Conservation (phyloP, 2,888 invertebrate genomes). For the Portevinia maculata region DNA sequence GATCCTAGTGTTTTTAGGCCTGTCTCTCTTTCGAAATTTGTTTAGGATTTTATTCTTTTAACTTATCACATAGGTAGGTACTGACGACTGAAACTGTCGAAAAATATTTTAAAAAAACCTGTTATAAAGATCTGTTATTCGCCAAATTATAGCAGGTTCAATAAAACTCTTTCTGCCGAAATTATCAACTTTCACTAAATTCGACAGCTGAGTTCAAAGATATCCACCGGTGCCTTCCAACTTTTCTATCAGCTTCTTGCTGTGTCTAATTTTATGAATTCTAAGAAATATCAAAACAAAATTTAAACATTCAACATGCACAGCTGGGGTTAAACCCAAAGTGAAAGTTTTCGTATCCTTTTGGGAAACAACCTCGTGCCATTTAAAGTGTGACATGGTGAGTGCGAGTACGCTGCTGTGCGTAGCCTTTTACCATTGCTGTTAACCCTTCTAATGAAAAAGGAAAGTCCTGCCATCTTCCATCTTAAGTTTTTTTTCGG, state of each 20-base stretch:
- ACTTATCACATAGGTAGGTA: too few species aligned
- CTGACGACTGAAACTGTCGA: too few species aligned
- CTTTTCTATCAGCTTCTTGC: constrained; percentile 6
- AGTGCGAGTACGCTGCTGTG: constrained; percentile 43
- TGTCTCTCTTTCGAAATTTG: too few species aligned
- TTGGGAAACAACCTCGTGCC: constrained; percentile 7
- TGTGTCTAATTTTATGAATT: constrained; percentile 21
- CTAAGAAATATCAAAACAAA: constrained; percentile 38
- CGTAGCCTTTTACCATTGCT: constrained; percentile 38
- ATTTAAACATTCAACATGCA: constrained; percentile 50
- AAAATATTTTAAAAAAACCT: too few species aligned
- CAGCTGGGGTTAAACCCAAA: constrained; percentile 71
- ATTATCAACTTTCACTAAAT: neutral
- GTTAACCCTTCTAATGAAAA: constrained; percentile 71
- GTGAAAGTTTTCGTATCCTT: constrained; percentile 66
- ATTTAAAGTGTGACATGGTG: constrained; percentile 41
- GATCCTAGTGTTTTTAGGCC: too few species aligned
- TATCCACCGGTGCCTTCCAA: constrained; percentile 6
- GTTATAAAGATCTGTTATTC: too few species aligned
- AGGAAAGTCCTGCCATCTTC: constrained; percentile 62
- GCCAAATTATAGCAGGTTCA: constrained; percentile 12
- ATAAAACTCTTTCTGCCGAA: constrained; percentile 32
- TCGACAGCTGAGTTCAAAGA: constrained; percentile 25
- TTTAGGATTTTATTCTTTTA: too few species aligned
- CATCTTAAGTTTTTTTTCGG: constrained; percentile 7